Evolutionary conservation across 2,888 invertebrate genomes (phyloP), one percentile per base, ranked within the genome.

Genomic region (Diaprepes abbreviatus): DNA sequence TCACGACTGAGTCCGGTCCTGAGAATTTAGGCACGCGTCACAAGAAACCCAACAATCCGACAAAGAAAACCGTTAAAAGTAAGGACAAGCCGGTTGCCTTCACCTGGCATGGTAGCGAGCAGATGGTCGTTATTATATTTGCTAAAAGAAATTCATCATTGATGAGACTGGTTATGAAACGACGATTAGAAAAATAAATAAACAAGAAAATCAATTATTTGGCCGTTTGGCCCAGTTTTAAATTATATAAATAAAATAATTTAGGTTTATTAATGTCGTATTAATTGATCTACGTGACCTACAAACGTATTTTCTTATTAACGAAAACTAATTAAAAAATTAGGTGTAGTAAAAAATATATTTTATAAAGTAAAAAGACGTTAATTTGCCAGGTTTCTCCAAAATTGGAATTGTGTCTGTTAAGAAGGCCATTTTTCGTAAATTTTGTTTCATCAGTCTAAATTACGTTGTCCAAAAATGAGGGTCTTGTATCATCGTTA

Each of bases 61-160:
- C 43, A 50, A 57, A 45, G 58, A 31, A 66, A 66, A 66, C 65
- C 65, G 65, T 66, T 66, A 66, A 52, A 64, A 66, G 57, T 40
- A 66, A 58, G 48, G 35, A 48, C 48, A 48, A 54, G 64, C 57
- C 16, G 57, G n/a, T 45, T 50, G 31, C 65, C 65, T 66, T 66
- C 65, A 66, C 65, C 65, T 66, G 65, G 65, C 57, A 48, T 57
- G 38, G 28, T n/a, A 33, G 6, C 19, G 3, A 48, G 58, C 65
- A 66, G 58, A 58, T 66, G 65, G 21, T 66, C 48, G 48, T 35
- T 38, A 50, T 64, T 63, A 52, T n/a, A n/a, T 52, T 28, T 55
- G 1, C 33, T 14, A 28, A 24, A 50, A 43, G 38, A 10, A 17
- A n/a, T 24, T 16, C 10, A 52, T 24, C 17, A 54, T 28, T 40